Percentiles rank a stretch among this genome's conserved stretches.
These are phyloP conservation scores for Oncorhynchus nerka DNA, from an alignment of 2,113 vertebrate genomes.

Conservation along the genomic window DNA sequence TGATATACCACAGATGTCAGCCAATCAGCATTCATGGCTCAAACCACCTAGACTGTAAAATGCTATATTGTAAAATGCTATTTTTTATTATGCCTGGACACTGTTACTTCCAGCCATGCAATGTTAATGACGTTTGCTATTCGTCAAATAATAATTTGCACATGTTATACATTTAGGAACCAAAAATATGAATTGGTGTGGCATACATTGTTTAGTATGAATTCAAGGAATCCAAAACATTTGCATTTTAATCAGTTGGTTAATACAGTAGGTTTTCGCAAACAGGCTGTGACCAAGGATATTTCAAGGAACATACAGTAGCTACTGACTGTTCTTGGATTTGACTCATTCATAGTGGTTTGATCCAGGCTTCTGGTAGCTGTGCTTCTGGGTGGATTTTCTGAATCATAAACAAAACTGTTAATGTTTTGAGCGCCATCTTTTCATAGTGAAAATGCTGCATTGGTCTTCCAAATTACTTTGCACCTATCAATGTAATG, in stretches of 20 bases:
- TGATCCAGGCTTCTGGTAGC: background rate
- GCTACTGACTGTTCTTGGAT: background rate
- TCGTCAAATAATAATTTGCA: background rate
- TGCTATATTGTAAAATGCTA: slow-evolving; percentile 16
- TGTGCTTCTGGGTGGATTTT: background rate
- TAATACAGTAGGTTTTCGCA: background rate
- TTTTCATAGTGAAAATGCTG: background rate
- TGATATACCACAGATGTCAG: too few species aligned
- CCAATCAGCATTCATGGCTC: slow-evolving; percentile 60
- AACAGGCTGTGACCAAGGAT: background rate
- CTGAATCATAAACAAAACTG: background rate
- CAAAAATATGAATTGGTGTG: background rate
- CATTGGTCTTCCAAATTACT: background rate
- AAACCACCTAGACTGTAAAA: slow-evolving; percentile 86
- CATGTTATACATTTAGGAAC: background rate
- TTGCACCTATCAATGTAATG: background rate
- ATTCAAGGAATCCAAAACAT: background rate
- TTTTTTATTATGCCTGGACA: slow-evolving; percentile 63
- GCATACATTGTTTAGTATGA: too few species aligned
- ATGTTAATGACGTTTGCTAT: background rate
- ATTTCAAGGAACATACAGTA: background rate
- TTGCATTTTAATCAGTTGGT: background rate
- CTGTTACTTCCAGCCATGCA: background rate
- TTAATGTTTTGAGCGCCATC: background rate
- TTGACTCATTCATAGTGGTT: background rate